These are phyloP conservation scores for Idaea aversata DNA, from an alignment of 2,888 invertebrate species.

Conservation along the genomic window DNA sequence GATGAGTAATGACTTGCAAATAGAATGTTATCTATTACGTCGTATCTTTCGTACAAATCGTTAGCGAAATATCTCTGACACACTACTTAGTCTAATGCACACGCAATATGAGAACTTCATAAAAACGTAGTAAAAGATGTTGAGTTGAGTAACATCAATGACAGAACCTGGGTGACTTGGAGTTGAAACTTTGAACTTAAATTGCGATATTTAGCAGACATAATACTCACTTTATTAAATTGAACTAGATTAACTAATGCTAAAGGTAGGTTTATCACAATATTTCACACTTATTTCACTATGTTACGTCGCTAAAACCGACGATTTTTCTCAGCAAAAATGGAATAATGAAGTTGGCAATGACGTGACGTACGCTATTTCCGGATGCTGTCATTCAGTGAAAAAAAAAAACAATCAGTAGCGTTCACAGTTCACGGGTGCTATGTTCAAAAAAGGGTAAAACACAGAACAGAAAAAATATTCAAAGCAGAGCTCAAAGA, in stretches of 20 bases:
- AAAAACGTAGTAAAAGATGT: constrained; percentile 54
- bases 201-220: constrained; percentile 39
- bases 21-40: constrained; percentile 52
- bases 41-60: constrained; percentile 31
- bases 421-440: constrained; percentile 29
- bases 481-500: too few relatives aligned
- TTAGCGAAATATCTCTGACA: constrained; percentile 34
- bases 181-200: constrained; percentile 52
- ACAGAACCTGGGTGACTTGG: constrained; percentile 64
- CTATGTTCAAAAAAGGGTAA: constrained; percentile 8
- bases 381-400: constrained; percentile 63
- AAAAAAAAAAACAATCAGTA: background rate
- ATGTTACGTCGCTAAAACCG: constrained; percentile 67
- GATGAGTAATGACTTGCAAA: constrained; percentile 68
- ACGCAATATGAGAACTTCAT: constrained; percentile 39
- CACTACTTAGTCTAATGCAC: constrained; percentile 30
- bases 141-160: constrained; percentile 73
- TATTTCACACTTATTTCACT: constrained; percentile 69
- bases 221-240: constrained; percentile 74
- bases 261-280: constrained; percentile 73
- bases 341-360: constrained; percentile 72
- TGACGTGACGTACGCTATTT: constrained; percentile 74
- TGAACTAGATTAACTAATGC: constrained; percentile 72
- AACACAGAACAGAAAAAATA: too few relatives aligned
- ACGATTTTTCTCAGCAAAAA: constrained; percentile 59